phyloP scores from a whole-genome alignment of 2,113 vertebrate species.

The Vimba vimba region DNA sequence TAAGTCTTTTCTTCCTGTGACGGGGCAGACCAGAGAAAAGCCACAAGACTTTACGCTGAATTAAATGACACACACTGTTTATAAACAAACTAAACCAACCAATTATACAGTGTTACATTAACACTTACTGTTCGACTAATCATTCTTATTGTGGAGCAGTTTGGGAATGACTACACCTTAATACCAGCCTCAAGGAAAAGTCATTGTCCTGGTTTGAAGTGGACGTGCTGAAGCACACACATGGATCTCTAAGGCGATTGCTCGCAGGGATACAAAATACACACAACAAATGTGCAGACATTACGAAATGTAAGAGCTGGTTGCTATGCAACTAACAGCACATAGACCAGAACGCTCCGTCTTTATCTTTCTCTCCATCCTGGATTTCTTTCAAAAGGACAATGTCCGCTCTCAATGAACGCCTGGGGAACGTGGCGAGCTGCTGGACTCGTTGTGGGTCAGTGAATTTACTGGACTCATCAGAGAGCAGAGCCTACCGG shows the following conservation, averaged over 20 bases:
- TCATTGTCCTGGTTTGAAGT: slow-evolving; percentile 17
- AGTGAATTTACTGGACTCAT: slow-evolving; percentile 53
- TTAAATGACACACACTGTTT: too few species aligned
- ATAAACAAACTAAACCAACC: neutral
- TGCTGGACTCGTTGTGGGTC: slow-evolving; percentile 35
- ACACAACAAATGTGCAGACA: slow-evolving; percentile 56
- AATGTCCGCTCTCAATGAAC: slow-evolving; percentile 55
- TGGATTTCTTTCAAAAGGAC: slow-evolving; percentile 42
- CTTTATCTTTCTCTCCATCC: slow-evolving; percentile 32
- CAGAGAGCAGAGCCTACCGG: neutral
- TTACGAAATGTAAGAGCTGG: slow-evolving; percentile 61
- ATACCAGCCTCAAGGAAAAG: neutral
- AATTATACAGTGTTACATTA: neutral
- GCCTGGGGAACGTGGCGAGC: slow-evolving; percentile 51
- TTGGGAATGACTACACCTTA: neutral
- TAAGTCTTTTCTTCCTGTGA: too few species aligned
- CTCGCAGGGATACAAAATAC: slow-evolving; percentile 26
- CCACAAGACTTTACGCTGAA: too few species aligned
- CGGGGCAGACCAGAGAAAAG: too few species aligned
- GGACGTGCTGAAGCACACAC: neutral
- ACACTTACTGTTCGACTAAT: too few species aligned
- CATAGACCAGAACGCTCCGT: slow-evolving; percentile 10
- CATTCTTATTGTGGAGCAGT: neutral
- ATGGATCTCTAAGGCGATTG: slow-evolving; percentile 9
- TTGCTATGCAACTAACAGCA: slow-evolving; percentile 66